Evolutionary conservation across 1,140 invertebrate genomes (phyloP), one percentile per base, ranked within the genome.

Genomic region (Drosophila funebris): DNA sequence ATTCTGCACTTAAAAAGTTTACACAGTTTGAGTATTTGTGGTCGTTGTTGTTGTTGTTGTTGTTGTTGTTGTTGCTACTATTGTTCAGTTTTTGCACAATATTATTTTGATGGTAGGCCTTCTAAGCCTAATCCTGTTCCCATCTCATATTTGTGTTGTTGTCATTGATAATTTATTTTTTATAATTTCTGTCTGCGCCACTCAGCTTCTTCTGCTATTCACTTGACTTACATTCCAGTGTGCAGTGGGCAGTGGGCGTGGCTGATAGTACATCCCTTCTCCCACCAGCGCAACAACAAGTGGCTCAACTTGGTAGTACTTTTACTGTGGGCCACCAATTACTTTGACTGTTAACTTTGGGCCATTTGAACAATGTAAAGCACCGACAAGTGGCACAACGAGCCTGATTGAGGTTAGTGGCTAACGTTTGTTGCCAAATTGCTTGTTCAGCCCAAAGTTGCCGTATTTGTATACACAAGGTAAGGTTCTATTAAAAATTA

Each of bases 1-100:
- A 87, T 87, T 87, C 63, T 87, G 82, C 78, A 87, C 82, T 87
- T 87, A 87, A 87, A 80, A 87, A 87, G 63, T 87, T 87, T 82
- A 43, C 60, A 78, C 82, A 78, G 70, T 85, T 72, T 87, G 46
- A 62, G 50, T 36, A 43, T 60, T 60, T 61, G 36, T 44, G 33
- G 53, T 64, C 54, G 41, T 62, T 66, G 6, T 58, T 58, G 11
- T 39, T 22, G 43, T 22, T 29, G 43, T 22, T 57, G 7, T 43
- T 70, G 46, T 43, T 63, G 24, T 57, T 81, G 37, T 57, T 61
- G 36, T 62, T 63, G 14, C 8, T 36, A 18, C 11, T 54, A 37
- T 53, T 54, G 8, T 62, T 37, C 41, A 80, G 36, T 74, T 74
- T 74, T 58, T 61, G 50, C 43, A 62, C 56, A 80, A 73, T 68